Evolutionary conservation across 2,888 invertebrate species (phyloP).

Genomic region (Urechis unicinctus): DNA sequence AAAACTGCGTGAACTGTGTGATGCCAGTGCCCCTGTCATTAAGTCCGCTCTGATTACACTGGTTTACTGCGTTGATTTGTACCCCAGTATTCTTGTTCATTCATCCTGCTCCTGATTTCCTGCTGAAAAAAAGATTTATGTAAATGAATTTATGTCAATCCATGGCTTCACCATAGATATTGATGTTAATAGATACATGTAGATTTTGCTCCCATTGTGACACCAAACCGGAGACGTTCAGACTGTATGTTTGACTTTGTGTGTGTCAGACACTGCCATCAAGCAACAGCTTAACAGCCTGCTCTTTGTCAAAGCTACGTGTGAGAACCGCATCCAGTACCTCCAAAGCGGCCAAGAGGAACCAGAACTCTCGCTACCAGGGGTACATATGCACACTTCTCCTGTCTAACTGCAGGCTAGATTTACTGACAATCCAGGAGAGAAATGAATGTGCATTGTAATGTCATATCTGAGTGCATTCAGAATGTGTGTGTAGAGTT

Average conservation of each 20-base stretch:
- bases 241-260: not conserved
- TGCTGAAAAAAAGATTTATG: no score
- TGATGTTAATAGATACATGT: no score
- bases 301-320: constrained; percentile 69
- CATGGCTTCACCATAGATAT: no score
- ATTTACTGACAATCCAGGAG: not conserved
- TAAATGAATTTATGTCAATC: no score
- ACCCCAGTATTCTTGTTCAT: no score
- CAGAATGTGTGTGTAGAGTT: constrained; percentile 24
- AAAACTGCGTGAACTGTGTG: no score
- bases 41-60: no score
- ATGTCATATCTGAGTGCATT: not conserved
- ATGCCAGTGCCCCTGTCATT: no score
- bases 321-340: constrained; percentile 61
- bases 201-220: no score
- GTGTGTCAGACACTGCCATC: constrained; percentile 61
- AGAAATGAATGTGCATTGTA: not conserved
- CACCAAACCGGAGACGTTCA: no score
- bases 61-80: no score
- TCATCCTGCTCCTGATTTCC: no score
- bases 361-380: constrained; percentile 10
- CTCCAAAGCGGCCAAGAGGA: constrained; percentile 54
- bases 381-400: constrained; percentile 23
- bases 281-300: constrained; percentile 82
- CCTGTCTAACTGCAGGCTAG: not conserved